Conservation (phyloP, 1,140 invertebrate species). For the Musca vetustissima region DNA sequence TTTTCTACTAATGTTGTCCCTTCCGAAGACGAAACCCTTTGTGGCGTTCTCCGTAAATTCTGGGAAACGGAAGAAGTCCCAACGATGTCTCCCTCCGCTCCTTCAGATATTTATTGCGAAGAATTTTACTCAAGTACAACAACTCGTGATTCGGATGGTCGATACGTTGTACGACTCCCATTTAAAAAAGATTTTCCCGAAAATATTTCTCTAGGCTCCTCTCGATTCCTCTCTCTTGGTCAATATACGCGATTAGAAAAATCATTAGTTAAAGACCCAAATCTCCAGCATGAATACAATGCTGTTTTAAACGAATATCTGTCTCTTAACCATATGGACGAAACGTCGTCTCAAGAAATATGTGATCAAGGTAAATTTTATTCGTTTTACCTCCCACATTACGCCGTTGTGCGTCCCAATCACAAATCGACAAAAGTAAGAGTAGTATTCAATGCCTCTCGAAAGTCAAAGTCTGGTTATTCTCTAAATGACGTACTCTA, state of each 20-base stretch:
- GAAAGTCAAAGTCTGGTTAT: not conserved
- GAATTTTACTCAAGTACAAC: not conserved
- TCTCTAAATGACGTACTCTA: conserved; percentile 8
- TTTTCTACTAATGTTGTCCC: not conserved
- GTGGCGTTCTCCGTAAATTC: not conserved
- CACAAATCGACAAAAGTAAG: not conserved
- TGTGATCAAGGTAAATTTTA: not conserved
- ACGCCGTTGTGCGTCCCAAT: not conserved
- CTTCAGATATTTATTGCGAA: not conserved
- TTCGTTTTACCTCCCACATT: conserved; percentile 15
- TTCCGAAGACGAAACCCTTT: not conserved
- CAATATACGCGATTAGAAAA: not conserved
- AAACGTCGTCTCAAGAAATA: conserved; percentile 2
- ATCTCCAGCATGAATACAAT: too few relatives aligned
- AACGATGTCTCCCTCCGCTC: too few relatives aligned
- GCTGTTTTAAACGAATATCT: conserved; percentile 6
- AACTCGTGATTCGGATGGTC: not conserved
- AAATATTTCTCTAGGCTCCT: not conserved
- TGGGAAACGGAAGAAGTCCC: conserved; percentile 1
- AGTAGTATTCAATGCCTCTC: conserved; percentile 6
- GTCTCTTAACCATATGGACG: not conserved
- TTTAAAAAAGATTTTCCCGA: conserved; percentile 13
- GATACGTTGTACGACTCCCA: conserved; percentile 14
- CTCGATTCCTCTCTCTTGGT: not conserved
- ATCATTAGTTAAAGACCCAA: not conserved